Conservation (phyloP, 2,113 vertebrate species). For the Apistogramma diplotaenia region DNA sequence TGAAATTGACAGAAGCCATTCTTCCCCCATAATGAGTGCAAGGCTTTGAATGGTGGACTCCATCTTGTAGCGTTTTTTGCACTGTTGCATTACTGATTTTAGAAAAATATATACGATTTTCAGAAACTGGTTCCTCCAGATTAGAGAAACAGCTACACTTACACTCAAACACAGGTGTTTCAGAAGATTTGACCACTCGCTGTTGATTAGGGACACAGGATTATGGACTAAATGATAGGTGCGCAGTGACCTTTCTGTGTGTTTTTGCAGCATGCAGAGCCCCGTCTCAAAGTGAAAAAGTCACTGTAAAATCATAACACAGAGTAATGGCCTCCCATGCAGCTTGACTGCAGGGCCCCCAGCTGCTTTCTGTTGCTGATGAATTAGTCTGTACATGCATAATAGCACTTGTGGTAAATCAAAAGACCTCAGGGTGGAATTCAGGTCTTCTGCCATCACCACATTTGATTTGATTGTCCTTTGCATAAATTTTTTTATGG, state of each 20-base stretch:
- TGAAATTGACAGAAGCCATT: background rate
- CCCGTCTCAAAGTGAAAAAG: background rate
- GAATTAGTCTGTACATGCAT: slow-evolving; percentile 4
- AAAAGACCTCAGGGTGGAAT: background rate
- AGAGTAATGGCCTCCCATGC: background rate
- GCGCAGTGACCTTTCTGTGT: background rate
- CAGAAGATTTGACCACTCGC: too few species aligned
- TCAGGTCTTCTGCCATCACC: background rate
- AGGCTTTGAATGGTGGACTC: background rate
- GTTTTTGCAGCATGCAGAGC: background rate
- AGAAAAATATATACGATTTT: background rate
- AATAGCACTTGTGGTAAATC: slow-evolving; percentile 6
- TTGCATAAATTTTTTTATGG: background rate
- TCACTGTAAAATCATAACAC: background rate
- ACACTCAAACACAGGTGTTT: too few species aligned
- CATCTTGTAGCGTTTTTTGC: background rate
- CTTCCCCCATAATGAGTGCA: background rate
- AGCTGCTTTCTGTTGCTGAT: slow-evolving; percentile 19
- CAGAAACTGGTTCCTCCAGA: too few species aligned
- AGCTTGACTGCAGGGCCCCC: background rate
- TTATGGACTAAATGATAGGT: background rate
- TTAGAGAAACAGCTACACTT: too few species aligned
- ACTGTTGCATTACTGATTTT: background rate
- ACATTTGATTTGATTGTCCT: slow-evolving; percentile 27
- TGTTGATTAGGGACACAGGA: background rate